Evolutionary conservation across 2,113 vertebrate genomes (phyloP).

Genomic region (Puma concolor): DNA sequence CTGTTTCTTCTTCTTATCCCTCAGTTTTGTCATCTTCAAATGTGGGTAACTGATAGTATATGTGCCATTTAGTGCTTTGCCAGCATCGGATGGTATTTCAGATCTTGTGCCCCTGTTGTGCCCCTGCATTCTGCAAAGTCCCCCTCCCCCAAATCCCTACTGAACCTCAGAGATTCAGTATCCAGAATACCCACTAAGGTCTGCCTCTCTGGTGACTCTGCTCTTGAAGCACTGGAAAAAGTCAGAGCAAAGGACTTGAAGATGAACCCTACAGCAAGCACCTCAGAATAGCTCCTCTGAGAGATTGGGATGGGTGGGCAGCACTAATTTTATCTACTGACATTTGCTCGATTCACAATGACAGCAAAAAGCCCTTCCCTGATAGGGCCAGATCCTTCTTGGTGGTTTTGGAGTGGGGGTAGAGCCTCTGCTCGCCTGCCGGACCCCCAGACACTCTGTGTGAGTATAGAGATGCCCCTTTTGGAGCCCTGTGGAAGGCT

Average conservation of each 20-base stretch:
- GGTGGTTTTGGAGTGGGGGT: background rate
- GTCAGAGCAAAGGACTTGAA: background rate
- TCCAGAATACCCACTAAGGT: background rate
- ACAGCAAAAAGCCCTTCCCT: slow-evolving; percentile 21
- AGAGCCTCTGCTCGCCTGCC: accelerated
- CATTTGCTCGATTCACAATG: slow-evolving; percentile 50
- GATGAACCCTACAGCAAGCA: background rate
- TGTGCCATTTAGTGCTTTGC: background rate
- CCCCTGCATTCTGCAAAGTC: background rate
- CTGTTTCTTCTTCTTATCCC: background rate
- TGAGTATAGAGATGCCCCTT: background rate
- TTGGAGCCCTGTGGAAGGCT: background rate
- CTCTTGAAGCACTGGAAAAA: slow-evolving; percentile 4
- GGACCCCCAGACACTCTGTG: background rate
- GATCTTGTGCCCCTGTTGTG: background rate
- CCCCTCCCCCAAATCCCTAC: background rate
- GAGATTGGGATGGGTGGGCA: slow-evolving; percentile 42
- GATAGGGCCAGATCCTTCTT: background rate
- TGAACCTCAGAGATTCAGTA: background rate
- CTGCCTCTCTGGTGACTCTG: slow-evolving; percentile 32
- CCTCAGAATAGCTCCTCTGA: slow-evolving; percentile 34
- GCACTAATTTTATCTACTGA: slow-evolving; percentile 34
- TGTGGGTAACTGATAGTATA: background rate
- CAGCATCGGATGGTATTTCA: background rate
- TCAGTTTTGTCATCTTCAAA: background rate